phyloP scores from a whole-genome alignment of 2,113 vertebrate species.

The Corythornis madagascariensis region DNA sequence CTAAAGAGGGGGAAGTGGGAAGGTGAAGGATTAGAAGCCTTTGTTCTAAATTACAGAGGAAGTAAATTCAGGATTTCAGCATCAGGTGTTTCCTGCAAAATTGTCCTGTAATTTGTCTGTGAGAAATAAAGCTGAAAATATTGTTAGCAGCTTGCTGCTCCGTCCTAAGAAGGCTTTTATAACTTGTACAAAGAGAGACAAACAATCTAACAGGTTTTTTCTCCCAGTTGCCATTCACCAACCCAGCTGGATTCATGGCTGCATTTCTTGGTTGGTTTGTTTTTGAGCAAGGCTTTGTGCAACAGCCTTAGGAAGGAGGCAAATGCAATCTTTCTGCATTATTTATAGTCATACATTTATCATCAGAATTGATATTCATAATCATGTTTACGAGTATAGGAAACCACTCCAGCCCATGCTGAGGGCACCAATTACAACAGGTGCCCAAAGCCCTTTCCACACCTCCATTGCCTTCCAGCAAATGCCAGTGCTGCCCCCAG shows the following conservation, averaged over 20 bases:
- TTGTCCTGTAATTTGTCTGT: background rate
- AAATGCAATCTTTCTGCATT: background rate
- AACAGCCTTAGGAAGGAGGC: background rate
- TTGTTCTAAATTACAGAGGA: background rate
- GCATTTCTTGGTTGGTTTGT: background rate
- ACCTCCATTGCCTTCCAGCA: background rate
- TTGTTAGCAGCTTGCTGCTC: background rate
- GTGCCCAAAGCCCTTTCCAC: background rate
- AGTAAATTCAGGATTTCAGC: background rate
- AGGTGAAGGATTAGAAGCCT: background rate
- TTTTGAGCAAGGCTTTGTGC: background rate
- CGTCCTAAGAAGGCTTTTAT: background rate
- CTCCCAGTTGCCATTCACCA: background rate
- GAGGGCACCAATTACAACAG: background rate
- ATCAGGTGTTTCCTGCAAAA: background rate
- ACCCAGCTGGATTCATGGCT: background rate
- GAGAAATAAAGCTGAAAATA: background rate
- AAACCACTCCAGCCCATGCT: background rate
- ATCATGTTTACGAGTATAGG: background rate
- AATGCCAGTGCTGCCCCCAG: background rate
- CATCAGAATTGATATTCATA: background rate
- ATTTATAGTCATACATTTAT: background rate
- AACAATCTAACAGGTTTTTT: background rate
- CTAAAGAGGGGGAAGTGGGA: background rate
- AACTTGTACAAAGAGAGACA: background rate